phyloP scores from a whole-genome alignment of 2,888 invertebrate genomes.

The Graphium colonna region DNA sequence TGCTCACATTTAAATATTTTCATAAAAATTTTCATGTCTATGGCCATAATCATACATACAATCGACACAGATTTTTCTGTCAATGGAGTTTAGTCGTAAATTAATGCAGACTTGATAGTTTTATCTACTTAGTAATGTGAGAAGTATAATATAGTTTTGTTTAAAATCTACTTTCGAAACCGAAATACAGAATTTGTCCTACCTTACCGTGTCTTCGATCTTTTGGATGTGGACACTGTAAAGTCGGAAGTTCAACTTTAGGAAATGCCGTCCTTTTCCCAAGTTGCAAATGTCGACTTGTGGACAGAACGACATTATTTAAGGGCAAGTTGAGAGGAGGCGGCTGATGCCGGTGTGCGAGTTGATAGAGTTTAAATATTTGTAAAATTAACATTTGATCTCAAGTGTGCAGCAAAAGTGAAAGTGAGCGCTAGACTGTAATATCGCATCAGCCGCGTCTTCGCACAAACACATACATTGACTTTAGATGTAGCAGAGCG shows the following conservation, averaged over 20 bases:
- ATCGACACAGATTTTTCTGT: slow-evolving; percentile 32
- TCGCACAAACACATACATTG: slow-evolving; percentile 44
- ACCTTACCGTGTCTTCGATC: slow-evolving; percentile 37
- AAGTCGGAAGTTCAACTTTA: slow-evolving; percentile 28
- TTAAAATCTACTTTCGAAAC: slow-evolving; percentile 38
- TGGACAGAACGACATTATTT: slow-evolving; percentile 6
- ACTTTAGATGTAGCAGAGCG: slow-evolving; percentile 57
- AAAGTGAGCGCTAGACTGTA: slow-evolving; percentile 65
- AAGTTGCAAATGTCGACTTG: slow-evolving; percentile 6
- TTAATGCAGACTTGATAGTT: slow-evolving; percentile 44
- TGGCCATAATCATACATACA: slow-evolving; percentile 29
- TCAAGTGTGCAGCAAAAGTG: slow-evolving; percentile 79
- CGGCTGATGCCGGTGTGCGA: slow-evolving; percentile 67
- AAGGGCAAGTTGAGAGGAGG: slow-evolving; percentile 37
- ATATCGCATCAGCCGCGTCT: slow-evolving; percentile 57
- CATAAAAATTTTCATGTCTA: slow-evolving; percentile 39
- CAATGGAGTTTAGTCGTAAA: slow-evolving; percentile 36
- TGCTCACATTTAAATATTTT: slow-evolving; percentile 44
- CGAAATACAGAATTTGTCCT: slow-evolving; percentile 25
- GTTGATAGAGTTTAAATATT: slow-evolving; percentile 71
- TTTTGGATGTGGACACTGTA: slow-evolving; percentile 33
- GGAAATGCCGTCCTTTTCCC: slow-evolving; percentile 9
- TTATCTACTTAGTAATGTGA: slow-evolving; percentile 44
- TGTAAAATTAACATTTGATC: slow-evolving; percentile 79
- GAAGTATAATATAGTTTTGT: slow-evolving; percentile 76